Evolutionary conservation across 2,113 vertebrate genomes (phyloP).

Genomic region (Psittacula cyanocephala): DNA sequence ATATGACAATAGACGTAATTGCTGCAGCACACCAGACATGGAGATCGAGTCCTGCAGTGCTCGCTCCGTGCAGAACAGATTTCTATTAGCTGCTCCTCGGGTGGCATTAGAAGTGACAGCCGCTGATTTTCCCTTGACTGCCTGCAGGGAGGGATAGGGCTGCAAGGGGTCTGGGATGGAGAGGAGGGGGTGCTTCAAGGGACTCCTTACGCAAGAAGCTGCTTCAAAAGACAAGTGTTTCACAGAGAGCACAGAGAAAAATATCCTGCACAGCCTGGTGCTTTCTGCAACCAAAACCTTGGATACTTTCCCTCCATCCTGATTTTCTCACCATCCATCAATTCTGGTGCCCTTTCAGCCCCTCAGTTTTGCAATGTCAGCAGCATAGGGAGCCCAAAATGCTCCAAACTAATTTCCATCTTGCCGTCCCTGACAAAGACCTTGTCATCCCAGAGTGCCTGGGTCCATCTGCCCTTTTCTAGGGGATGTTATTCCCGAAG

Average conservation of each 20-base stretch:
- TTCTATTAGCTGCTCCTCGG: not conserved
- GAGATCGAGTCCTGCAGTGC: not conserved
- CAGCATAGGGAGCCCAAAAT: not conserved
- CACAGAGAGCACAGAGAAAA: not conserved
- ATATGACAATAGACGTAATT: not conserved
- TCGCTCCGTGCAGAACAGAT: not conserved
- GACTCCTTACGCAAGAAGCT: not conserved
- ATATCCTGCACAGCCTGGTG: not conserved
- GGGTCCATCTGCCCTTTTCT: not conserved
- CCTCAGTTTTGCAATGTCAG: not conserved
- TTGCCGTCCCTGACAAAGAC: not conserved
- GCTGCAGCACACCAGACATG: not conserved
- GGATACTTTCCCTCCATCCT: not conserved
- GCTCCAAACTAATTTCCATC: not conserved
- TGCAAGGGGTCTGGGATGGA: rapidly evolving
- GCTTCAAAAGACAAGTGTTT: not conserved
- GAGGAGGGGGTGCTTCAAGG: rapidly evolving
- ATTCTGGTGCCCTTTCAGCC: not conserved
- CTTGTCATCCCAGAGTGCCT: not conserved
- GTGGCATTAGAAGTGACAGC: not conserved
- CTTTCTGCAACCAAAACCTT: not conserved
- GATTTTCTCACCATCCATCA: not conserved
- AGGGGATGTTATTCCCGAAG: not conserved
- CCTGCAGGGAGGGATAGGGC: not conserved
- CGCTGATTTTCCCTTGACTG: not conserved